phyloP scores from a whole-genome alignment of 2,113 vertebrate genomes.

The Lamprotornis superbus region DNA sequence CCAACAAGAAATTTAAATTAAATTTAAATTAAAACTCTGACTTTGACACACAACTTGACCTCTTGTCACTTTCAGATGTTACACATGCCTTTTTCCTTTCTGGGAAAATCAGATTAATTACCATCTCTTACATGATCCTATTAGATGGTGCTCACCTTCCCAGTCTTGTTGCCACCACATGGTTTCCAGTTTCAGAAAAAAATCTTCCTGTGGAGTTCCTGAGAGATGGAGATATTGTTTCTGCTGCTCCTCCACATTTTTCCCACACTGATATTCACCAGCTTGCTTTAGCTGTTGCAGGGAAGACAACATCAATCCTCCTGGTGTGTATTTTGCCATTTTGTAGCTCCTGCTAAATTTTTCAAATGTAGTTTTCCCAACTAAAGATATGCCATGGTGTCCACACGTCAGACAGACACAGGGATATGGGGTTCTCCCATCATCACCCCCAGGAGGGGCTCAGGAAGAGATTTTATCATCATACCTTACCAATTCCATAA shows the following conservation, averaged over 20 bases:
- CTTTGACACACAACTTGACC: not conserved
- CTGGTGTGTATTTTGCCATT: not conserved
- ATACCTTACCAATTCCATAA: not conserved
- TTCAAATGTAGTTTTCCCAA: not conserved
- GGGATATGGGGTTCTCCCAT: not conserved
- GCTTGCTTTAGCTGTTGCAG: not conserved
- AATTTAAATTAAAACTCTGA: not conserved
- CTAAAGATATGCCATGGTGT: accelerated
- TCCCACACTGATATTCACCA: not conserved
- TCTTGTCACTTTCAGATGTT: not conserved
- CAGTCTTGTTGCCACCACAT: no score
- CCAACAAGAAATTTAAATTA: not conserved
- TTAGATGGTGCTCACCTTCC: not conserved
- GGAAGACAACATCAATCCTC: not conserved
- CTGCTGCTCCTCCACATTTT: not conserved
- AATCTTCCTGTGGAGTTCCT: accelerated
- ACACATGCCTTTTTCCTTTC: not conserved
- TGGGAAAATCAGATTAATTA: not conserved
- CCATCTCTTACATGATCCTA: not conserved
- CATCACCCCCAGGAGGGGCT: not conserved
- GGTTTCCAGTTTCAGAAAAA: not conserved
- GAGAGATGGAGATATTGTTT: not conserved
- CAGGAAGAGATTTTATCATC: not conserved
- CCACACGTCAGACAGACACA: not conserved
- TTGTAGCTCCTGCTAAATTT: not conserved